Evolutionary conservation across 2,797 vertebrate species (phyloP).

Genomic region (Garrulus glandarius): DNA sequence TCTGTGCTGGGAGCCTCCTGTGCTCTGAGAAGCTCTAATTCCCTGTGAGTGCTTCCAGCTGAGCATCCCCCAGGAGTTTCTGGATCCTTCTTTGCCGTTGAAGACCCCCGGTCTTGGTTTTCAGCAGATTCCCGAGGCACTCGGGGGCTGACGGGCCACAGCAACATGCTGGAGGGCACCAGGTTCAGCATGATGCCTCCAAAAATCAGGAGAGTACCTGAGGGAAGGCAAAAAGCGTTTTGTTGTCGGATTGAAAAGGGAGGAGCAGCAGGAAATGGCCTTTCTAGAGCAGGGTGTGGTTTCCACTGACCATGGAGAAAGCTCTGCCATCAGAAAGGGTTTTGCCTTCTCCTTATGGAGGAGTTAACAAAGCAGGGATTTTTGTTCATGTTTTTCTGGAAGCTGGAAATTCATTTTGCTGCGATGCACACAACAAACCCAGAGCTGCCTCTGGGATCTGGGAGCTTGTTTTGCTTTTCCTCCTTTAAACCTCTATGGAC

Average conservation of each 20-base stretch:
- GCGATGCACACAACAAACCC: not conserved
- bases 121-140: not conserved
- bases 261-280: not conserved
- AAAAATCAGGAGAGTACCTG: slow-evolving; percentile 89
- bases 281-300: not conserved
- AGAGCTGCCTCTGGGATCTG: not conserved
- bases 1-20: not conserved
- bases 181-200: slow-evolving; percentile 90
- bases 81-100: not conserved
- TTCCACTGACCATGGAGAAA: not conserved
- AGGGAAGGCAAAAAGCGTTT: not conserved
- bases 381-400: not conserved
- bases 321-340: not conserved
- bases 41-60: not conserved
- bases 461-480: not conserved
- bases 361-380: not conserved
- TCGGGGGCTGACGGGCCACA: slow-evolving; percentile 75
- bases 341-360: not conserved
- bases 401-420: not conserved
- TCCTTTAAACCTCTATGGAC: accelerated
- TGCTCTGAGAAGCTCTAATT: accelerated
- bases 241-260: too few relatives aligned
- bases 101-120: not conserved
- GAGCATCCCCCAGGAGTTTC: not conserved
- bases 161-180: slow-evolving; percentile 89